Evolutionary conservation across 2,888 invertebrate species (phyloP), one percentile per base, ranked within the genome.

Genomic region (Dioctria linearis): DNA sequence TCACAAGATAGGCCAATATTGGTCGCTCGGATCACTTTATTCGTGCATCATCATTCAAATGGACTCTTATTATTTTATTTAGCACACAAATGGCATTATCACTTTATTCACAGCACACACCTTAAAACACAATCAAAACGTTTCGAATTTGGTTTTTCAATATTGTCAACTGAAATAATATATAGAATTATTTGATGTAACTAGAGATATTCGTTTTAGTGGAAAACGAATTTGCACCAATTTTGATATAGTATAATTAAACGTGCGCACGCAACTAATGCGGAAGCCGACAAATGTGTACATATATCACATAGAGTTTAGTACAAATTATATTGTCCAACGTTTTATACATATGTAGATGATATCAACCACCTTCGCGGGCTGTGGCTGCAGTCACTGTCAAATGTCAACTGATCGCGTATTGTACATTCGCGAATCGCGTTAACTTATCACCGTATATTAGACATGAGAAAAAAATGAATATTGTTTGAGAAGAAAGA

Each of bases 361-460:
- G 40, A 61, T 75, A 40, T 49, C n/a, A 75, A 42, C 75, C 75
- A 75, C 75, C 59, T 71, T 75, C 75, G 75, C 75, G 75, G 61
- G 80, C 66, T 75, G 78, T 69, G 75, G 51, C 49, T 67, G 80
- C 75, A 69, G 61, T 85, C 86, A 85, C 87, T 86, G 87, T 87
- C 87, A 88, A 87, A 87, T 89, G 88, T 88, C 89, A 88, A 88
- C 88, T 88, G 87, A 88, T 87, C 87, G 83, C 79, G 9, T 71
- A 73, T 69, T 59, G 67, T 66, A 63, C 37, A 49, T 63, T 39
- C 46, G 39, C 39, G 49, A 49, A 46, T 39, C 46, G 39, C 39
- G 49, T 63, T 61, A 25, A 78, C 63, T 78, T 71, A 71, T 71
- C 71, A 25, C 25, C 25, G 49, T 71, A 51, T 71, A 71, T 54